A percentile compares a stretch with the other conserved stretches of the same genome.
phyloP scores from a whole-genome alignment of 2,113 vertebrate species.

The Megalops atlanticus region DNA sequence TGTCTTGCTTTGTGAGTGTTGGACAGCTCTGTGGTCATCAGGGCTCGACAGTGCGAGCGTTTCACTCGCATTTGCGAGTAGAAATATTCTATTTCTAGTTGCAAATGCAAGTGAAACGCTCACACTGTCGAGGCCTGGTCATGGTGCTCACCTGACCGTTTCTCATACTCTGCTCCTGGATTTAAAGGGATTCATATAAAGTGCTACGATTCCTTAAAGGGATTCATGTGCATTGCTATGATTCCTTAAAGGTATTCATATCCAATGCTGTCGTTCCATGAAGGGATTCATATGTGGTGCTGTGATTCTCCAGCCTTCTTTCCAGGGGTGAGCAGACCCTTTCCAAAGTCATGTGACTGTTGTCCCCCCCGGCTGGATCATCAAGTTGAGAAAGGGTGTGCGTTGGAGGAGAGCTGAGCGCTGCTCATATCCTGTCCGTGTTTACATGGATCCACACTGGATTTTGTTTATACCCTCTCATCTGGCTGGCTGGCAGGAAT shows the following conservation, averaged over 20 bases:
- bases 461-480: conserved; percentile 52
- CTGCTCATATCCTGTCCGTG: conserved; percentile 55
- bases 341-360: not conserved
- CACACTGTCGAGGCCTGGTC: no score
- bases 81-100: no score
- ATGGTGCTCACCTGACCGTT: not conserved
- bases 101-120: no score
- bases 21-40: not conserved
- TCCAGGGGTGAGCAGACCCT: not conserved
- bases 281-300: not conserved
- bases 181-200: not conserved
- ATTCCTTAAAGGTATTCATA: no score
- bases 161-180: not conserved
- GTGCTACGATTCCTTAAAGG: not conserved
- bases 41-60: no score
- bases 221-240: no score
- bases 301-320: not conserved
- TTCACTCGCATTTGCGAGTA: no score
- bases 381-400: not conserved
- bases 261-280: no score
- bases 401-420: conserved; percentile 26
- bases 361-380: not conserved
- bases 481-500: conserved; percentile 39
- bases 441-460: conserved; percentile 44
- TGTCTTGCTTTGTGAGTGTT: no score